Evolutionary conservation across 2,113 vertebrate genomes (phyloP).

Genomic region (Onychostruthus taczanowskii): DNA sequence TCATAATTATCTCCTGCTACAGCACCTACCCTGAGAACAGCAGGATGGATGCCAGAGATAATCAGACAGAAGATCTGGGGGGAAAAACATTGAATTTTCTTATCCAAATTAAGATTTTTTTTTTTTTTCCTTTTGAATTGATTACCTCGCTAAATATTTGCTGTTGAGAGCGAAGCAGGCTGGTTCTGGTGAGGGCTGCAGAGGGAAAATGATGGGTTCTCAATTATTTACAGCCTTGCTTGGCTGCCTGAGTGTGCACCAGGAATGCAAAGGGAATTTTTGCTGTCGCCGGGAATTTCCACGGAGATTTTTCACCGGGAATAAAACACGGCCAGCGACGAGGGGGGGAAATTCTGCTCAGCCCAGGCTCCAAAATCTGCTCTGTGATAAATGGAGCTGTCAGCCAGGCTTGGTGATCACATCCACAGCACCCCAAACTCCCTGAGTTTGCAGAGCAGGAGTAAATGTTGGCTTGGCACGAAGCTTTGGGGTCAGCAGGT

Average conservation of each 20-base stretch:
- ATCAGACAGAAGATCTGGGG: background rate
- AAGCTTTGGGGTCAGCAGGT: background rate
- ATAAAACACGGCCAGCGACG: background rate
- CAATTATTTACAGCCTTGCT: slow-evolving; percentile 48
- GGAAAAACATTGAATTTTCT: slow-evolving; percentile 26
- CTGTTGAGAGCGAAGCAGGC: background rate
- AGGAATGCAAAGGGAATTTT: slow-evolving; percentile 25
- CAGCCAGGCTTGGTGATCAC: background rate
- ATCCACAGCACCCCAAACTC: background rate
- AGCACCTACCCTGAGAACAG: background rate
- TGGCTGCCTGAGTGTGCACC: background rate
- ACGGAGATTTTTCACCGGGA: slow-evolving; percentile 5
- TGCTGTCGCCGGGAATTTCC: background rate
- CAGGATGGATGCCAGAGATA: slow-evolving; percentile 12
- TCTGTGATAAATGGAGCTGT: slow-evolving; percentile 27
- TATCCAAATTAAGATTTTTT: slow-evolving; percentile 15
- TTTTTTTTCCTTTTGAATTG: background rate
- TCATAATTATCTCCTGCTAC: slow-evolving; percentile 24
- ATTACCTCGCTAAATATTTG: slow-evolving; percentile 43
- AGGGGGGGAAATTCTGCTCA: background rate
- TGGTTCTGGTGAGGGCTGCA: background rate
- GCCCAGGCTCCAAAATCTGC: background rate
- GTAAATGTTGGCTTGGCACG: background rate
- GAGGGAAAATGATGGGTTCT: background rate
- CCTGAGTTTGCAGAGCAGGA: background rate